phyloP scores from a whole-genome alignment of 1,140 invertebrate genomes.

The Galleria mellonella region DNA sequence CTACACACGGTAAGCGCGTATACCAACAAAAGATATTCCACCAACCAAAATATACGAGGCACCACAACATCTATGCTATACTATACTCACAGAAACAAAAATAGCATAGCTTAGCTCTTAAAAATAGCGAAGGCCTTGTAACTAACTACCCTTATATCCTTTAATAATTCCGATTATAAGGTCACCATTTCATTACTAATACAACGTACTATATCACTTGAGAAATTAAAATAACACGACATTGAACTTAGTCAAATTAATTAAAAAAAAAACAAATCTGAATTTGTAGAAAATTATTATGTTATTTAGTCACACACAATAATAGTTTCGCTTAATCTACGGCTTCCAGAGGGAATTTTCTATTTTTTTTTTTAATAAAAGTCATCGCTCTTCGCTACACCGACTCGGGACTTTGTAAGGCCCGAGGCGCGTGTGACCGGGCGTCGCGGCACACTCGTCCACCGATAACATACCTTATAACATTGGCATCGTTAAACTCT shows the following conservation, averaged over 20 bases:
- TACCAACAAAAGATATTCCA: conserved; percentile 11
- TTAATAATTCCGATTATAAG: conserved; percentile 67
- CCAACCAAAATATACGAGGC: conserved; percentile 27
- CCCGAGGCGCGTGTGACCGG: not conserved
- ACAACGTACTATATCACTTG: conserved; percentile 65
- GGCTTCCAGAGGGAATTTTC: conserved; percentile 52
- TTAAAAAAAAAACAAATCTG: conserved; percentile 44
- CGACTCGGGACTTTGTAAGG: not conserved
- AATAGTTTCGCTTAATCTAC: conserved; percentile 56
- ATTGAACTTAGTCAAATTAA: conserved; percentile 41
- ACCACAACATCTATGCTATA: conserved; percentile 47
- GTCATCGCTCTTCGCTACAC: not conserved
- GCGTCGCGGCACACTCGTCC: not conserved
- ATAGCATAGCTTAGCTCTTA: conserved; percentile 50
- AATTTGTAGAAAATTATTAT: conserved; percentile 65
- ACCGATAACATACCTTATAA: too few relatives aligned
- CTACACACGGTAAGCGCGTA: not conserved
- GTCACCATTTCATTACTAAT: conserved; percentile 59
- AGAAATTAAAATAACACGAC: conserved; percentile 44
- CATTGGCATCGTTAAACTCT: conserved; percentile 4
- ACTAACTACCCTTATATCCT: conserved; percentile 67
- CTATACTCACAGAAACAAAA: conserved; percentile 40
- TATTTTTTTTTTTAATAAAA: conserved; percentile 1
- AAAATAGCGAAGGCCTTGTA: conserved; percentile 62
- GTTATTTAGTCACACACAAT: conserved; percentile 57